phyloP scores from a whole-genome alignment of 2,888 invertebrate species.

The Dromius quadrimaculatus region DNA sequence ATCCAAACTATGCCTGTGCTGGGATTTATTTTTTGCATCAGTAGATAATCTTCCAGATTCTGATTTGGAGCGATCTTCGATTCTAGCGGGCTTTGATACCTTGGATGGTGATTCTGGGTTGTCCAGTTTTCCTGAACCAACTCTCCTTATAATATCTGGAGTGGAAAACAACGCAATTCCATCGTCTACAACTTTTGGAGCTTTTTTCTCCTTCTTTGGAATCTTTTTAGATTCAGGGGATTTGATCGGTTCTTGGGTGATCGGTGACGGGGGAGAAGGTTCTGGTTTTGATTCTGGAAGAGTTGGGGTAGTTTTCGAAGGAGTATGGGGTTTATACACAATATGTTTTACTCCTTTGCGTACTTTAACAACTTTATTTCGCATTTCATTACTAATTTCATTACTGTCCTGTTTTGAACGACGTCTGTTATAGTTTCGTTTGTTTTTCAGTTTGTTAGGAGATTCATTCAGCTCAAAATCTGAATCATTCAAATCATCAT shows the following conservation, averaged over 20 bases:
- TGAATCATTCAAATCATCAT: constrained; percentile 69
- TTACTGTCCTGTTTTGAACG: constrained; percentile 54
- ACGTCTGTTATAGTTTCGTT: constrained; percentile 58
- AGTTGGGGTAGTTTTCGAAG: constrained; percentile 46
- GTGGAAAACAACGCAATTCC: constrained; percentile 82
- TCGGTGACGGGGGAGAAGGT: constrained; percentile 59
- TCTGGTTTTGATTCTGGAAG: constrained; percentile 52
- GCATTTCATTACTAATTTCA: constrained; percentile 33
- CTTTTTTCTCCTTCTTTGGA: constrained; percentile 66
- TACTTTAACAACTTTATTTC: constrained; percentile 50
- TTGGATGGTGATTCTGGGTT: constrained; percentile 52
- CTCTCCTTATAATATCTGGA: constrained; percentile 82
- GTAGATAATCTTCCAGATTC: constrained; percentile 55
- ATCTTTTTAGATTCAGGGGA: constrained; percentile 59
- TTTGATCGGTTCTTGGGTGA: constrained; percentile 60
- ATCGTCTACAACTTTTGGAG: constrained; percentile 69
- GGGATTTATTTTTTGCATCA: constrained; percentile 56
- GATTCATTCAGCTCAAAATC: constrained; percentile 65
- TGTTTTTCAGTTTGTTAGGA: constrained; percentile 56
- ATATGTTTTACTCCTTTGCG: constrained; percentile 50
- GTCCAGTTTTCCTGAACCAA: constrained; percentile 63
- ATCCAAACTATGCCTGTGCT: constrained; percentile 59
- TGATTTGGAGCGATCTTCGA: constrained; percentile 62
- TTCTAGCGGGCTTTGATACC: constrained; percentile 62
- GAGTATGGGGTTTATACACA: constrained; percentile 45